Base-by-base conservation (phyloP, 2,797 vertebrate genomes). In the Neoniphon sammara region DNA sequence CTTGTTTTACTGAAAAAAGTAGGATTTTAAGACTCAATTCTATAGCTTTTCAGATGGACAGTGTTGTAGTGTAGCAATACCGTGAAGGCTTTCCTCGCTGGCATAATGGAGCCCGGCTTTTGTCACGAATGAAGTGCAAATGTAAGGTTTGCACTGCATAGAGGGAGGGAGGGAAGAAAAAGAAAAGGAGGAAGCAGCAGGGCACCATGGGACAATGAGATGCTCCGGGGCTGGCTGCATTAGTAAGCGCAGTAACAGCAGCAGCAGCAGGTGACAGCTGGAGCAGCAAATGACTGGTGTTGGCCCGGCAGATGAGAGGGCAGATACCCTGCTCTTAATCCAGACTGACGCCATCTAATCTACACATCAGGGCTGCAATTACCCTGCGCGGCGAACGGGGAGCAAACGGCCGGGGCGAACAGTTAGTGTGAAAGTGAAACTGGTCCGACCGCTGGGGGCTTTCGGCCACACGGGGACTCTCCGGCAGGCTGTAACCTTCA, bases 181-280 rank as follows among this genome's bases (percentile, higher is more conserved):
- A 47, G n/a, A 23, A 11, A 30, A 14, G 20, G 52, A 8, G 2
- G 21, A 27, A 21, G 34, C 20, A 50, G 52, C 46, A 25, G n/a
- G n/a, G 39, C 18, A 53, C 7, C 23, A 7, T 52, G 31, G 3
- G 27, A 15, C 77, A 10, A 15, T 9, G 25, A 20, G 23, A 5
- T 47, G 53, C 56, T 69, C 44, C 58, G 23, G 20, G 50, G 52
- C 9, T 20, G 27, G 17, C 4, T 34, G 23, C n/a, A 31, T 42
- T 12, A 3, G 11, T 42, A 12, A 57, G 66, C 55, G 56, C 50
- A 47, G 53, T 4, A 46, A 59, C 61, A 63, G 30, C 70, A 74
- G 18, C 64, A 70, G 78, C 63, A 54, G 64, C 76, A 82, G 74
- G 65, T 73, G 80, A 56, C 72, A 80, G 58, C 55, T 74, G 59